Conservation (phyloP, 1,140 invertebrate genomes). For the Charaxes varanes region DNA sequence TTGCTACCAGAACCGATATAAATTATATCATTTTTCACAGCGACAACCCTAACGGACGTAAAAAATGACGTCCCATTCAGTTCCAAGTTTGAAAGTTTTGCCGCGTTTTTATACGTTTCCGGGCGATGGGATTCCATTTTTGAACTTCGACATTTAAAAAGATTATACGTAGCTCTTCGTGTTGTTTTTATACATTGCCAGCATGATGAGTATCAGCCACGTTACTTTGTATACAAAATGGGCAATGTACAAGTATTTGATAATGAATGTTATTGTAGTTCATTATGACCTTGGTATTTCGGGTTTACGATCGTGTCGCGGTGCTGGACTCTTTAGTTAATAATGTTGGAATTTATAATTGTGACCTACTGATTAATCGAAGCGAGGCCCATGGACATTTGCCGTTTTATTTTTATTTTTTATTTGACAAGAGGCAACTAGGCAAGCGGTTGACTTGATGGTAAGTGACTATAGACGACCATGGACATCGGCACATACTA, state of each 20-base stretch:
- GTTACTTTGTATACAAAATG: neutral
- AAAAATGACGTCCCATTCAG: slow-evolving; percentile 71
- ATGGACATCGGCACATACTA: too few relatives aligned
- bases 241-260: slow-evolving; percentile 3
- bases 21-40: slow-evolving; percentile 73
- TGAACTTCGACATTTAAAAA: slow-evolving; percentile 39
- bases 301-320: neutral
- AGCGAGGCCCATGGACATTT: too few relatives aligned
- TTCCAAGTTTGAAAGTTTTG: slow-evolving; percentile 69
- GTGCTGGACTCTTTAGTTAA: neutral
- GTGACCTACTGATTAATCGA: slow-evolving; percentile 28
- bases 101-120: slow-evolving; percentile 71
- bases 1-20: slow-evolving; percentile 64
- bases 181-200: slow-evolving; percentile 6
- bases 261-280: neutral
- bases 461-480: too few relatives aligned
- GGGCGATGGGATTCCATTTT: slow-evolving; percentile 64
- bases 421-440: too few relatives aligned
- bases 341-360: slow-evolving; percentile 41
- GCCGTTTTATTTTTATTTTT: too few relatives aligned
- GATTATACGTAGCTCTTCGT: slow-evolving; percentile 1
- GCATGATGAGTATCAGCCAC: neutral
- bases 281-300: slow-evolving; percentile 2
- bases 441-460: too few relatives aligned
- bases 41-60: slow-evolving; percentile 69